A percentile compares a stretch with the other conserved stretches of the same genome.
Conservation (phyloP, 2,888 invertebrate genomes). For the Hypolimnas misippus region DNA sequence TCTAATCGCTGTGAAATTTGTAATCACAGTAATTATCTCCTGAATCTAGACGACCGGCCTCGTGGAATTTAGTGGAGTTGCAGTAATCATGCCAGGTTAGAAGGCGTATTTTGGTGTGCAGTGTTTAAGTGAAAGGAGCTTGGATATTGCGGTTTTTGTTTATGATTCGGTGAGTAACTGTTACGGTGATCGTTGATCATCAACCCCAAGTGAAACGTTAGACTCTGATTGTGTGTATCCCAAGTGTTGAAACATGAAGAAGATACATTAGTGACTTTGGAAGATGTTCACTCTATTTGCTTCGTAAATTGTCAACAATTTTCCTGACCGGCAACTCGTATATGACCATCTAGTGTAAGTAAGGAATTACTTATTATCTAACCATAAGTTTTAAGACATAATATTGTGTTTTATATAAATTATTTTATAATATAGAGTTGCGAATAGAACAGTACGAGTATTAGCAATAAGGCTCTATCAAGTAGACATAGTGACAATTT, state of each 20-base stretch:
- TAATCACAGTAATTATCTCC: constrained; percentile 5
- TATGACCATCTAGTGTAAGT: constrained; percentile 46
- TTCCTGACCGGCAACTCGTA: constrained; percentile 34
- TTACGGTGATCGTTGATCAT: constrained; percentile 35
- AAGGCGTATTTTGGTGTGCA: constrained; percentile 60
- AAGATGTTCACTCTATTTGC: constrained; percentile 15
- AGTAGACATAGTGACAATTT: no score
- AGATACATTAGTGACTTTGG: constrained; percentile 17
- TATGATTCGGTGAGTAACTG: constrained; percentile 58
- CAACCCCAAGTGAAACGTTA: constrained; percentile 22
- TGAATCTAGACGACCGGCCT: constrained; percentile 66
- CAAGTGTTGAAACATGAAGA: background rate
- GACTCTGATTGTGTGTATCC: background rate
- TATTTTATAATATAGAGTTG: no score
- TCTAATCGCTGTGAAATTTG: constrained; percentile 20
- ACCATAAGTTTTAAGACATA: background rate
- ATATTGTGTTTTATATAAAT: no score
- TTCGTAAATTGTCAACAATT: background rate
- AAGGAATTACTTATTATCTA: constrained; percentile 15
- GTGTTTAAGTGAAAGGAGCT: constrained; percentile 74
- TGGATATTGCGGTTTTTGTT: constrained; percentile 53
- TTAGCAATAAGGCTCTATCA: no score
- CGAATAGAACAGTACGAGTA: no score
- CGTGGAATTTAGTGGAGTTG: constrained; percentile 65
- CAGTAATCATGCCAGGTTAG: constrained; percentile 56